phyloP scores from a whole-genome alignment of 2,888 invertebrate genomes.

The Charanyca ferruginea region DNA sequence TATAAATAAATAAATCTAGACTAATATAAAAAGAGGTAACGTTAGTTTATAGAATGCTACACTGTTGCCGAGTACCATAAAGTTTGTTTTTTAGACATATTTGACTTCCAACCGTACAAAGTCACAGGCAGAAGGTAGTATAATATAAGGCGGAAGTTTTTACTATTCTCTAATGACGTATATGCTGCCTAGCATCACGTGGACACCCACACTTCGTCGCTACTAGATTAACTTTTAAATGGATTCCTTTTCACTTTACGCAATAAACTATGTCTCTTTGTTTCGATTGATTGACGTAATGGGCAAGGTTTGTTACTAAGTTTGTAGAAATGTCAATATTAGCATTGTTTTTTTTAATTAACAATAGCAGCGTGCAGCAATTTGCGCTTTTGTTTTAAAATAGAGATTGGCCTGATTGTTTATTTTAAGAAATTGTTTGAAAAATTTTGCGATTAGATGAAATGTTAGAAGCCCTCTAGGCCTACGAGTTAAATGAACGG shows the following conservation, averaged over 20 bases:
- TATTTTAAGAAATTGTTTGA: not conserved
- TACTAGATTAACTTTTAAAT: conserved; percentile 52
- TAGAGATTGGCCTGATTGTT: not conserved
- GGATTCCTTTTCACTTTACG: conserved; percentile 48
- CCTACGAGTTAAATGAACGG: not conserved
- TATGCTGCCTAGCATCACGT: conserved; percentile 45
- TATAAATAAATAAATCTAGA: too few relatives aligned
- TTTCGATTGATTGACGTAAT: conserved; percentile 17
- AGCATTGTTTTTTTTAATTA: not conserved
- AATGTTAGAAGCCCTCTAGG: not conserved
- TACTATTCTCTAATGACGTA: conserved; percentile 1
- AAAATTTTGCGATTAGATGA: not conserved
- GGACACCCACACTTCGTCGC: conserved; percentile 29
- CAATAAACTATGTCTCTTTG: conserved; percentile 16
- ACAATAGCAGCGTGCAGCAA: not conserved
- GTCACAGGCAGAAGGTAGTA: not conserved
- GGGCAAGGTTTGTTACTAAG: not conserved
- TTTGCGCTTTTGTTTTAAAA: not conserved
- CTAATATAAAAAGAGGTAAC: too few relatives aligned
- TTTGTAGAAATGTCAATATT: conserved; percentile 9
- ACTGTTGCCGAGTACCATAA: too few relatives aligned
- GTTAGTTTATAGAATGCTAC: too few relatives aligned
- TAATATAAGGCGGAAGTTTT: conserved; percentile 4
- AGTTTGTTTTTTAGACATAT: too few relatives aligned
- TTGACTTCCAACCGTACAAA: not conserved